Conservation (phyloP, 2,797 vertebrate species). For the Cynopterus sphinx region DNA sequence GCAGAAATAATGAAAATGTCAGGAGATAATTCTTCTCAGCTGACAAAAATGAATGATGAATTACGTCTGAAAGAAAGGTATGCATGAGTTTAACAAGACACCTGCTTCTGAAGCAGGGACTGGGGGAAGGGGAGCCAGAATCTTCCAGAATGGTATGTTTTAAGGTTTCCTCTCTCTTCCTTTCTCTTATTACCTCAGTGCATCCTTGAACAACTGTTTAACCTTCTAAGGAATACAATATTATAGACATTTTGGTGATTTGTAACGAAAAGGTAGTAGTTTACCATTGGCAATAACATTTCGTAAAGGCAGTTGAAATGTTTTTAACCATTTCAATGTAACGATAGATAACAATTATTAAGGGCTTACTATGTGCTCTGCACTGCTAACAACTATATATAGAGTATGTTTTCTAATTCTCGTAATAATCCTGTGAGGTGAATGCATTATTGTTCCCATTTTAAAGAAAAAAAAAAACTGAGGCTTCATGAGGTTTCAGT, state of each 20-base stretch:
- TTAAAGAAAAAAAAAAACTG: background rate
- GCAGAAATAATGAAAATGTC: constrained; percentile 95
- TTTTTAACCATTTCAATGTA: background rate
- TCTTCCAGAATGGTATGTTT: background rate
- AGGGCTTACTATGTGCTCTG: background rate
- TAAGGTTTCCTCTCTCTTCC: background rate
- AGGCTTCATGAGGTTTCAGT: background rate
- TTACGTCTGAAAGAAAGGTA: constrained; percentile 94
- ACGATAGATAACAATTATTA: background rate
- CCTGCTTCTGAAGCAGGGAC: too few species aligned
- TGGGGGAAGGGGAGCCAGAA: background rate
- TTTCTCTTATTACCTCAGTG: background rate
- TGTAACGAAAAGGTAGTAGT: background rate
- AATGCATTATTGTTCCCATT: background rate
- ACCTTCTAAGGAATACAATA: background rate
- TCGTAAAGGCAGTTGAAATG: background rate
- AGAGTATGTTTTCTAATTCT: background rate
- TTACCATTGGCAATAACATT: background rate
- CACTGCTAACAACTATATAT: background rate
- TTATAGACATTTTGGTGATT: background rate
- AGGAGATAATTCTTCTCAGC: constrained; percentile 94
- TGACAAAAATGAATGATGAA: constrained; percentile 95
- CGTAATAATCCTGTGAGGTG: background rate
- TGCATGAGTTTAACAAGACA: background rate
- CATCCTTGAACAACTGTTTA: background rate